Conservation (phyloP, 2,888 invertebrate species). For the Drosophila formosana region DNA sequence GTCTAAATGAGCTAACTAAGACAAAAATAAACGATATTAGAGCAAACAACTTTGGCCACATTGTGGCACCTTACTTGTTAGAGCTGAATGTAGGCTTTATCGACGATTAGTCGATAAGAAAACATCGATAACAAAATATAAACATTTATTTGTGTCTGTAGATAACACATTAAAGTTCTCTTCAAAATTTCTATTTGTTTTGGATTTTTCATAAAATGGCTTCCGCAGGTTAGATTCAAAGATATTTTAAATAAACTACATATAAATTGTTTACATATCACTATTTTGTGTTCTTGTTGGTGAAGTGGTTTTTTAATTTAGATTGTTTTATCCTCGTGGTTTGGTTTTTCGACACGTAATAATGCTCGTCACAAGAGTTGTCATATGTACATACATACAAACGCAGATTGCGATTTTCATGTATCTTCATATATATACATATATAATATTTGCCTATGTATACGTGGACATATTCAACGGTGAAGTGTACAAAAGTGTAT, state of each 20-base stretch:
- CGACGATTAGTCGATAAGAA: not conserved
- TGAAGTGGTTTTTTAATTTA: not conserved
- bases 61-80: not conserved
- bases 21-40: too few species aligned
- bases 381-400: slow-evolving; percentile 6
- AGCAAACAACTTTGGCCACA: too few species aligned
- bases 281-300: not conserved
- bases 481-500: not conserved
- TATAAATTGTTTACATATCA: not conserved
- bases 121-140: slow-evolving; percentile 37
- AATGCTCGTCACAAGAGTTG: slow-evolving; percentile 30
- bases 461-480: not conserved
- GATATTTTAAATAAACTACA: slow-evolving; percentile 3
- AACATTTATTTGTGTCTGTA: slow-evolving; percentile 45
- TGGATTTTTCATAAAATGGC: slow-evolving; percentile 88
- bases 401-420: not conserved
- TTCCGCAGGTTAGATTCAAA: slow-evolving; percentile 89
- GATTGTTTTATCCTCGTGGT: slow-evolving; percentile 43
- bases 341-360: slow-evolving; percentile 63
- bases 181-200: slow-evolving; percentile 73
- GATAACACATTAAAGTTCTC: slow-evolving; percentile 55
- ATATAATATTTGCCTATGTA: not conserved
- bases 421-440: not conserved
- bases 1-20: too few species aligned
- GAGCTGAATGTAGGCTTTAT: not conserved